Conservation (phyloP, 2,888 invertebrate species). For the Rhaphigaster nebulosa region DNA sequence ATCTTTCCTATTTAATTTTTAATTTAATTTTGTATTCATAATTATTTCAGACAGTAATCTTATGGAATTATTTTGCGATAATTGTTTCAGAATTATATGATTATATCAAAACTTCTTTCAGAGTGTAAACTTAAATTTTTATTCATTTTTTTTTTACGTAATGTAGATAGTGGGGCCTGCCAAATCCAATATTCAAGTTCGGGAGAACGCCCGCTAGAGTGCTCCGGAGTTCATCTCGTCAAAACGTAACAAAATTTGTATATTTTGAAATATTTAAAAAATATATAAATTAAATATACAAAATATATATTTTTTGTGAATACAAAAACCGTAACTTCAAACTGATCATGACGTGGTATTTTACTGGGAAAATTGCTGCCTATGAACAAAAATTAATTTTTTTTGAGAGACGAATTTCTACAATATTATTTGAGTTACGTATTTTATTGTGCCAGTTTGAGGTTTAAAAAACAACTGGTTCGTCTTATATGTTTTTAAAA, state of each 20-base stretch:
- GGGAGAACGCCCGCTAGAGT: not conserved
- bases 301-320: not conserved
- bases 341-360: too few relatives aligned
- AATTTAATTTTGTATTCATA: too few relatives aligned
- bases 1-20: too few relatives aligned
- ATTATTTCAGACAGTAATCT: too few relatives aligned
- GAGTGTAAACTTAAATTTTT: not conserved
- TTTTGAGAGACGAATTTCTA: too few relatives aligned
- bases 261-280: not conserved
- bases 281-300: not conserved
- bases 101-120: not conserved
- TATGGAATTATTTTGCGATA: not conserved
- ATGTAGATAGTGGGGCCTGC: not conserved
- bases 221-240: not conserved
- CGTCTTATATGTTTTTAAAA: too few relatives aligned
- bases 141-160: not conserved
- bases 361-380: too few relatives aligned
- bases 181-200: conserved; percentile 17
- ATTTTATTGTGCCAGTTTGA: too few relatives aligned
- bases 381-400: too few relatives aligned
- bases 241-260: not conserved
- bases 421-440: too few relatives aligned
- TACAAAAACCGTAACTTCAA: too few relatives aligned
- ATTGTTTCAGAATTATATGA: not conserved
- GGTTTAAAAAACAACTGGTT: too few relatives aligned